Conservation (phyloP, 1,140 invertebrate genomes). For the Drosophila lacteicornis region DNA sequence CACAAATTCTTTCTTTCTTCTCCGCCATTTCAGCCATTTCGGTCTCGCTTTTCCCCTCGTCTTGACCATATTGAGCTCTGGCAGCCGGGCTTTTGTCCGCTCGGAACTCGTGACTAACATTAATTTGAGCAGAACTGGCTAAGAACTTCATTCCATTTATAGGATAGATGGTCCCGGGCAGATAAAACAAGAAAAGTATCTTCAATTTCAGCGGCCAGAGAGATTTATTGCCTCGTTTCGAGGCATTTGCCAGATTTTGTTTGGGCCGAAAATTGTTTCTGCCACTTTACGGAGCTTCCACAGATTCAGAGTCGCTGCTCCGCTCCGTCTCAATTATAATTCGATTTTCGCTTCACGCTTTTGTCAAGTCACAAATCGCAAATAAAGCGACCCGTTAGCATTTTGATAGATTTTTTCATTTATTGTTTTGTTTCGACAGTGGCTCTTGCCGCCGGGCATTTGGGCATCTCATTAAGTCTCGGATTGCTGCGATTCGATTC, state of each 20-base stretch:
- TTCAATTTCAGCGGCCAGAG: constrained; percentile 57
- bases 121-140: constrained; percentile 72
- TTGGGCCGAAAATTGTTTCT: constrained; percentile 28
- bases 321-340: constrained; percentile 50
- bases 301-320: not conserved
- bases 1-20: constrained; percentile 52
- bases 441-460: constrained; percentile 25
- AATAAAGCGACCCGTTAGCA: constrained; percentile 58
- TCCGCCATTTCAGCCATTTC: constrained; percentile 16
- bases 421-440: constrained; percentile 44
- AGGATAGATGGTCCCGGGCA: constrained; percentile 53
- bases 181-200: constrained; percentile 70
- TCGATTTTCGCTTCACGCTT: constrained; percentile 59
- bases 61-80: constrained; percentile 69
- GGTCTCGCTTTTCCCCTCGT: constrained; percentile 3
- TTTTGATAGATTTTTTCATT: constrained; percentile 57
- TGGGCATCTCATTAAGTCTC: constrained; percentile 65
- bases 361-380: constrained; percentile 44
- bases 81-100: constrained; percentile 62
- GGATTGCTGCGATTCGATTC: constrained; percentile 28
- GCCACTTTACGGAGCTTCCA: constrained; percentile 17
- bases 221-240: constrained; percentile 74
- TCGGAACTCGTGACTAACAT: constrained; percentile 75
- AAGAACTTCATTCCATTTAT: constrained; percentile 62
- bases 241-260: constrained; percentile 63